Base-by-base conservation (phyloP, 2,797 vertebrate species). In the Threskiornis aethiopicus region DNA sequence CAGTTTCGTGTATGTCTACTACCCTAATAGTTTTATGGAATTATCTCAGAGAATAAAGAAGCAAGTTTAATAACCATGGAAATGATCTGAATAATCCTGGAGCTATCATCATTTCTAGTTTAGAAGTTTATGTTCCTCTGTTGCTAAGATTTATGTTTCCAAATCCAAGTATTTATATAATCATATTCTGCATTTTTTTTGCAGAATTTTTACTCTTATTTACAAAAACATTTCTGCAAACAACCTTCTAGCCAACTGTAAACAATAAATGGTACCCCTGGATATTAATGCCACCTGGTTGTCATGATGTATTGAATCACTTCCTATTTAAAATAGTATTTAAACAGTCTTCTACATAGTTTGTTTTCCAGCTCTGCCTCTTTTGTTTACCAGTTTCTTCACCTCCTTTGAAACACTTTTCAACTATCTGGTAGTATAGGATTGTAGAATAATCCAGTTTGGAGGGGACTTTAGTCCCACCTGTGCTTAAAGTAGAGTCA, bases 21-120 rank as follows among this genome's bases (percentile, higher is more conserved):
- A 88, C 54, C 31, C 85, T 96, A 89, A 97, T 93, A 95, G 93
- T 94, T 94, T 91, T 80, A 94, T 80, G 64, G 84, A 96, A 90
- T 95, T 93, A 89, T 94, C 90, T 91, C 72, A 82, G 78, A 96
- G 92, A 96, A 93, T 95, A 92, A 84, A 93, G 87, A 82, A 88
- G 29, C 35, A 89, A 49, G 35, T 94, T 94, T 96, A 96, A 96
- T 89, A 93, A 70, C 83, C 78, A 88, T 86, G 72, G 84, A 96
- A 96, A 94, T 94, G 39, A 88, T 87, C 64, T 89, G 72, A 93
- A 89, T 77, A 94, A 84, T 96, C 95, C 87, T 80, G 0, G 15
- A 94, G 79, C 0, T 0, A 91, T 89, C 87, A 79, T 94, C 10
- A 61, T 92, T 91, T 93, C 62, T 93, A 80, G 35, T 89, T 95